These are phyloP conservation scores for Opisthograptis luteolata DNA, from an alignment of 2,888 invertebrate genomes.

Conservation along the genomic window DNA sequence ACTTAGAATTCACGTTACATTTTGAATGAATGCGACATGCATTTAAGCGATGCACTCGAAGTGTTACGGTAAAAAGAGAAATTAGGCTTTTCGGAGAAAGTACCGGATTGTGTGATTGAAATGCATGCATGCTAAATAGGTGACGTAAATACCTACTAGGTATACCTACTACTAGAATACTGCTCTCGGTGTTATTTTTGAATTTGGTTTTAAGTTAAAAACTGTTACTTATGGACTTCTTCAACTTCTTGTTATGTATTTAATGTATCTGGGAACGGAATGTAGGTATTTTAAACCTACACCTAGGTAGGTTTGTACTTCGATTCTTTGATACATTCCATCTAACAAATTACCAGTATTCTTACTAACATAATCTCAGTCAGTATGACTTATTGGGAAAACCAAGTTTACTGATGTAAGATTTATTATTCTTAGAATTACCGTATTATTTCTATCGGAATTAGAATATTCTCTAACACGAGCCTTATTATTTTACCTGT, in stretches of 20 bases:
- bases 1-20: background rate
- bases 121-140: slow-evolving; percentile 57
- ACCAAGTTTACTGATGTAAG: background rate
- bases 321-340: too few relatives aligned
- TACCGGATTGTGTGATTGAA: slow-evolving; percentile 44
- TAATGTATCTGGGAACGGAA: too few relatives aligned
- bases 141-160: slow-evolving; percentile 47
- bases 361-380: background rate
- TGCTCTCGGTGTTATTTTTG: background rate
- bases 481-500: slow-evolving; percentile 6
- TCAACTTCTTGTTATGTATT: too few relatives aligned
- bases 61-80: slow-evolving; percentile 62
- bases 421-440: slow-evolving; percentile 2
- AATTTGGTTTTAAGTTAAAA: too few relatives aligned
- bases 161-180: background rate
- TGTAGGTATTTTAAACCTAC: too few relatives aligned
- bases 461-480: slow-evolving; percentile 10
- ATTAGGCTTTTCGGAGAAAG: slow-evolving; percentile 66
- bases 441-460: slow-evolving; percentile 3
- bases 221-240: too few relatives aligned
- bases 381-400: too few relatives aligned
- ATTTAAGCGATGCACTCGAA: slow-evolving; percentile 35
- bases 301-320: too few relatives aligned
- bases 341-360: background rate
- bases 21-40: slow-evolving; percentile 6